Evolutionary conservation across 2,797 vertebrate genomes (phyloP).

Genomic region (Coendou prehensilis): DNA sequence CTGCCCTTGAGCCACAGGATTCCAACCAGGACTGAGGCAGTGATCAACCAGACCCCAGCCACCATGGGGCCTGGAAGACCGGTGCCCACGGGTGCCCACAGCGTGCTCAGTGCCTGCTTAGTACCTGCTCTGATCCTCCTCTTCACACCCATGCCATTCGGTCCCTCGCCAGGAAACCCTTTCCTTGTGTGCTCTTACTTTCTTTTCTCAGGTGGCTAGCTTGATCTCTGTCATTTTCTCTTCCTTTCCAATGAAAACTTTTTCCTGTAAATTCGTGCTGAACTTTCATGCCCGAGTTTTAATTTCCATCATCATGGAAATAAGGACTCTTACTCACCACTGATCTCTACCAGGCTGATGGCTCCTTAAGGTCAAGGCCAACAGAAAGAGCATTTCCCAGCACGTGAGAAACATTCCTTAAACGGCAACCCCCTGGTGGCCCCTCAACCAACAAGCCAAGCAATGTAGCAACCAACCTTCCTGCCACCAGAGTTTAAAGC

Average conservation of each 20-base stretch:
- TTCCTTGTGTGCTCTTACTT: neutral
- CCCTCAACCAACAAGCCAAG: neutral
- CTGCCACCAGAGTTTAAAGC: neutral
- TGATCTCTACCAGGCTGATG: neutral
- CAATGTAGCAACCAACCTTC: neutral
- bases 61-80: neutral
- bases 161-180: neutral
- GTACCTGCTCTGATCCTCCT: neutral
- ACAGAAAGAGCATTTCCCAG: neutral
- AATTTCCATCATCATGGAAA: neutral
- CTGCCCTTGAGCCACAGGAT: neutral
- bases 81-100: neutral
- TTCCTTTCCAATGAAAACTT: neutral
- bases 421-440: neutral
- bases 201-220: neutral
- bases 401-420: neutral
- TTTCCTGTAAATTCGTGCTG: neutral
- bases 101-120: neutral
- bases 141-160: neutral
- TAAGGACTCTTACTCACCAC: neutral
- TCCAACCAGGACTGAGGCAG: neutral
- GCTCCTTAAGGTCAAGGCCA: slow-evolving; percentile 18
- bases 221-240: neutral
- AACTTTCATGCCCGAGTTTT: neutral
- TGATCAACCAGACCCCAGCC: neutral